Base-by-base conservation (phyloP, 2,888 invertebrate genomes). In the Lithodes maja region DNA sequence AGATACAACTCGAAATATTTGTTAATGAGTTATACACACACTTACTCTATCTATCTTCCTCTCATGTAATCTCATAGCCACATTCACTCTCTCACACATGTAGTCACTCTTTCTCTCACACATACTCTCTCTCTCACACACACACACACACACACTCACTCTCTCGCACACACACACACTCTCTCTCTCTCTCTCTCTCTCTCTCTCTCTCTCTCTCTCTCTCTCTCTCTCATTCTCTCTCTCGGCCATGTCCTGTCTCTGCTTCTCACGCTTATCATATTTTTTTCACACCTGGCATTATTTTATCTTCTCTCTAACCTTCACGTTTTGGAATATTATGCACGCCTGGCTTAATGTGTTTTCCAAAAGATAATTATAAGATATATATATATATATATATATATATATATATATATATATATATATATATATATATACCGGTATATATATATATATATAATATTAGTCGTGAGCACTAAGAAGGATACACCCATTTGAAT, bases 161-260 rank as follows among this genome's bases (percentile, higher is more conserved):
- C 74, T 12, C 74, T 12, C 74, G 1, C 74, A n/a, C n/a, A n/a
- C 74, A n/a, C 74, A n/a, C 74, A 15, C 74, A 15, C 74, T 74
- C 74, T 53, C 53, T 52, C n/a, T 53, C n/a, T 53, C 78, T 53
- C 77, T 1, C 77, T 2, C 77, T 2, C 77, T 78, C 78, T 5
- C 78, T 53, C 53, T 52, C n/a, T 53, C n/a, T 53, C 78, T 53
- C 77, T 1, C 77, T 2, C 77, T 2, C 77, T 78, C 78, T 5
- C 78, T 78, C 52, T 78, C 52, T 78, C 78, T 12, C 78, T 52
- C 78, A 9, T 15, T 52, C 78, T 12, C 78, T 52, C 52, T 52
- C 78, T 52, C 52, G n/a, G 52, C 3, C 78, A 50, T 15, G 49
- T 52, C 52, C 52, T 52, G 12, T 52, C 52, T 52, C 52, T 78